phyloP scores from a whole-genome alignment of 2,888 invertebrate species.

The Mythimna impura region DNA sequence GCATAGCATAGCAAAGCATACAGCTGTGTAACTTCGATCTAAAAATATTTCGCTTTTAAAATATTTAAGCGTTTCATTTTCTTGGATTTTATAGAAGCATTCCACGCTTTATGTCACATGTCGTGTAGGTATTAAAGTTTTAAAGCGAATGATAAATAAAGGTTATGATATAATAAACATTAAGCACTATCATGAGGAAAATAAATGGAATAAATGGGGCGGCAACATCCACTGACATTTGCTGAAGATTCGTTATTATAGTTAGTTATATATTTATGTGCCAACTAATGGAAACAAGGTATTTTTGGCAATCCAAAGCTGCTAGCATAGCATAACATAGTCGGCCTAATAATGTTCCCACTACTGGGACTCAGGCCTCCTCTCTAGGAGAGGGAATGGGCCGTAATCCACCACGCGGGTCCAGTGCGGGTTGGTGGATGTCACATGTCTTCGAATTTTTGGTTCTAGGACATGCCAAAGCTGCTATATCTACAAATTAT shows the following conservation, averaged over 20 bases:
- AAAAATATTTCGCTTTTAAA: conserved; percentile 9
- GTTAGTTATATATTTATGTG: not conserved
- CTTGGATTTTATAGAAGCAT: conserved; percentile 12
- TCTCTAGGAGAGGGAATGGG: too few species aligned
- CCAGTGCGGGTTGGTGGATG: too few species aligned
- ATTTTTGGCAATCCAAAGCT: not conserved
- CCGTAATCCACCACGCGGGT: too few species aligned
- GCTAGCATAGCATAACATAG: too few species aligned
- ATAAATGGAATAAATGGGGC: not conserved
- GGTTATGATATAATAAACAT: conserved; percentile 19
- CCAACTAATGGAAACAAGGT: not conserved
- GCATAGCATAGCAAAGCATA: not conserved
- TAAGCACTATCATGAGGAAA: conserved; percentile 10
- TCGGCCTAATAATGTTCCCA: too few species aligned
- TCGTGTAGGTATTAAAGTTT: conserved; percentile 38
- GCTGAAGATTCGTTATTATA: not conserved
- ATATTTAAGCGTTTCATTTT: conserved; percentile 31
- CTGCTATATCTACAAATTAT: too few species aligned
- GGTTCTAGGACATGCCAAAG: not conserved
- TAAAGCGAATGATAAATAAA: conserved; percentile 28
- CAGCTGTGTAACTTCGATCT: not conserved
- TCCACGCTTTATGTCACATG: conserved; percentile 23
- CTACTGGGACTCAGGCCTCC: too few species aligned
- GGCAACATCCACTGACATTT: not conserved
- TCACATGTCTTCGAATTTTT: too few species aligned